Evolutionary conservation across 2,113 vertebrate species (phyloP).

Genomic region (Benitochromis conjunctus): DNA sequence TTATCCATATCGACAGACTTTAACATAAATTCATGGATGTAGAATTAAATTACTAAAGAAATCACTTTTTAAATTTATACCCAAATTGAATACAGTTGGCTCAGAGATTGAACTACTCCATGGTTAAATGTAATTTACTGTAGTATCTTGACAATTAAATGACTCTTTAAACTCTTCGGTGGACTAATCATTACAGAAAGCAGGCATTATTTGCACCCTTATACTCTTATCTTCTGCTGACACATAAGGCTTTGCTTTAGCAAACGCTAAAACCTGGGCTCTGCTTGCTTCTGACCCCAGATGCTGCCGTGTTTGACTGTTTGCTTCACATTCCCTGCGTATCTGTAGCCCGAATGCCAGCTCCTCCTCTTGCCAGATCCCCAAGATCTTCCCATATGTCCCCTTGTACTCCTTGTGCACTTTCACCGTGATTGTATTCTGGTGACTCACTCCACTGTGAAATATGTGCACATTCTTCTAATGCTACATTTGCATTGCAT

Average conservation of each 20-base stretch:
- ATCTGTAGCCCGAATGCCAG: slow-evolving; percentile 26
- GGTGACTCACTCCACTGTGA: slow-evolving; percentile 8
- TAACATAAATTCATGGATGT: neutral
- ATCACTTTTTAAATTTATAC: neutral
- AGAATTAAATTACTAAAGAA: neutral
- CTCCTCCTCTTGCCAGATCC: slow-evolving; percentile 31
- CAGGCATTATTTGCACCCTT: neutral
- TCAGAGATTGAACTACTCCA: neutral
- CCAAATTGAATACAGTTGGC: neutral
- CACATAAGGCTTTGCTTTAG: slow-evolving; percentile 12
- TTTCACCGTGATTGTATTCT: slow-evolving; percentile 1
- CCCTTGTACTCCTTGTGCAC: slow-evolving; percentile 13
- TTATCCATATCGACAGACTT: neutral
- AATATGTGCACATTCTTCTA: slow-evolving; percentile 8
- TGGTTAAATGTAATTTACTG: neutral
- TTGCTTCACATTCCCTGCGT: slow-evolving; percentile 39
- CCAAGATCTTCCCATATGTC: slow-evolving; percentile 39
- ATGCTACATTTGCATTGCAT: slow-evolving; percentile 7
- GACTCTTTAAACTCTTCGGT: neutral
- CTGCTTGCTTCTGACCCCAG: slow-evolving; percentile 37
- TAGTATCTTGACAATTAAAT: neutral
- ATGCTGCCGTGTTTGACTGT: slow-evolving; percentile 58
- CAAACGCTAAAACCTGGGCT: neutral
- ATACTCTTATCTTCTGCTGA: neutral
- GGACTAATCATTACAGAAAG: slow-evolving; percentile 6